Percentiles rank a stretch among this genome's conserved stretches.
Conservation (phyloP, 2,113 vertebrate genomes). For the Columbina picui region DNA sequence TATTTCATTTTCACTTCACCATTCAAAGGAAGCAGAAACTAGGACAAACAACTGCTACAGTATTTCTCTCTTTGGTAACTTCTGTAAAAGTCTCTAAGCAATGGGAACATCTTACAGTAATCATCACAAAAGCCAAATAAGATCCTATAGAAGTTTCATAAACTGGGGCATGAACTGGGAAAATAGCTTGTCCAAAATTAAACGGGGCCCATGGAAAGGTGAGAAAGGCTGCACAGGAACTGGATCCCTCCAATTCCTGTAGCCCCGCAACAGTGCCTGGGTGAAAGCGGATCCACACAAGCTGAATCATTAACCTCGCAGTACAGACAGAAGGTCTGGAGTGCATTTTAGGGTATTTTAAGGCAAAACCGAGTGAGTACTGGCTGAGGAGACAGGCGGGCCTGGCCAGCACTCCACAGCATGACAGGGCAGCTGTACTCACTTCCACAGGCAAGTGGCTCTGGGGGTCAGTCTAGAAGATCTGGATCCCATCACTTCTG, state of each 20-base stretch:
- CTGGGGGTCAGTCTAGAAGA: not conserved
- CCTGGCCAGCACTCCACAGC: fast-evolving
- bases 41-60: not conserved
- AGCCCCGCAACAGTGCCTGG: not conserved
- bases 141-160: not conserved
- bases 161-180: not conserved
- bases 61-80: conserved; percentile 54
- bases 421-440: not conserved
- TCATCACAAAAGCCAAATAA: not conserved
- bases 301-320: not conserved
- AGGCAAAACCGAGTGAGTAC: conserved; percentile 1
- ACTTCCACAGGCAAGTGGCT: not conserved
- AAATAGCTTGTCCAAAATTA: not conserved
- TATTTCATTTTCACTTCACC: not conserved
- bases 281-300: not conserved
- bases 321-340: conserved; percentile 17
- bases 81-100: not conserved
- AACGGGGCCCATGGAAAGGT: not conserved
- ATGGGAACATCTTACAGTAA: not conserved
- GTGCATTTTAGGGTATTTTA: conserved; percentile 26
- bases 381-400: not conserved
- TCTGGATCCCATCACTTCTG: not conserved
- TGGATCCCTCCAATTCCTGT: not conserved
- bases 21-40: not conserved
- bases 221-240: not conserved